A percentile compares a stretch with the other conserved stretches of the same genome.
Evolutionary conservation across 2,113 vertebrate genomes (phyloP).

Genomic region (Cygnus buccinator): DNA sequence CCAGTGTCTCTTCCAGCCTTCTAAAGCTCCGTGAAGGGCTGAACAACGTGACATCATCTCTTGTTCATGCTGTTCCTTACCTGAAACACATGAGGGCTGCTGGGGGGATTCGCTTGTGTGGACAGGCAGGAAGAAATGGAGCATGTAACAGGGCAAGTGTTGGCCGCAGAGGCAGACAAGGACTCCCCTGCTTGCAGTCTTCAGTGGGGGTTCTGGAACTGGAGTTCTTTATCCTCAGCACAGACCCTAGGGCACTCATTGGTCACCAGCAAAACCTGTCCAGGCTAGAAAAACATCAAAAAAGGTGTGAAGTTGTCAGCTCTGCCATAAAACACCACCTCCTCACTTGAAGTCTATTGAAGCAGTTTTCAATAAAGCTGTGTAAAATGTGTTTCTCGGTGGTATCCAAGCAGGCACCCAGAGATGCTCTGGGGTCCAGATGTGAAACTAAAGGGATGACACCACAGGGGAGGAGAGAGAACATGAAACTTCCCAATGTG

Average conservation of each 20-base stretch:
- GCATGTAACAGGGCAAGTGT: neutral
- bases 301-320: neutral
- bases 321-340: neutral
- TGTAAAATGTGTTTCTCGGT: neutral
- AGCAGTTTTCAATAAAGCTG: neutral
- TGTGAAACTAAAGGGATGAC: neutral
- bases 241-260: neutral
- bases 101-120: neutral
- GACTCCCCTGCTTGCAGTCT: neutral
- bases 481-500: neutral
- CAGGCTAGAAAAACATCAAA: neutral
- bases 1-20: neutral
- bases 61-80: neutral
- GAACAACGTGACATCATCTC: conserved; percentile 42
- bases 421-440: conserved; percentile 2
- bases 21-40: neutral
- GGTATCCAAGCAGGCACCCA: neutral
- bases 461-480: neutral
- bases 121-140: neutral
- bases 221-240: neutral
- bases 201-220: neutral
- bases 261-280: neutral
- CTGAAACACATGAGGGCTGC: neutral
- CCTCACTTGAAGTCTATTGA: neutral
- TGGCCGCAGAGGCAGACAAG: neutral